Evolutionary conservation across 2,113 vertebrate species (phyloP).

Genomic region (Pseudorasbora parva): DNA sequence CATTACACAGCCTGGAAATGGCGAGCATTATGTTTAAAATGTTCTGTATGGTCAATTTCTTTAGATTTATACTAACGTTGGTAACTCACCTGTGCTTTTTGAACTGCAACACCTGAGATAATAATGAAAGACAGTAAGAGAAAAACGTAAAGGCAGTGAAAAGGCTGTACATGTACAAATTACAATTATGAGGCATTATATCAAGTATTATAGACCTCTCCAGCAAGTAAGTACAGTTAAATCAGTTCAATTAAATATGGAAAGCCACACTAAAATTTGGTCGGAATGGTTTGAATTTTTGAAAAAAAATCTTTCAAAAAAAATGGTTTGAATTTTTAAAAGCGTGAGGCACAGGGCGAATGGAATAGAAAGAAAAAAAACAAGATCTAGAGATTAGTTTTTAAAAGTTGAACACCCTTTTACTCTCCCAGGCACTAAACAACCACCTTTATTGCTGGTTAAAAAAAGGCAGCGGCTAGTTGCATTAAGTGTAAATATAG

Average conservation of each 20-base stretch:
- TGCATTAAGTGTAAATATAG: no score
- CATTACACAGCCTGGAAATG: background rate
- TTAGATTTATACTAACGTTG: background rate
- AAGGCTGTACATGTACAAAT: background rate
- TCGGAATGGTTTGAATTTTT: no score
- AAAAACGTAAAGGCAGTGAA: background rate
- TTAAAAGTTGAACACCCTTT: no score
- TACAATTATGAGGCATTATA: background rate
- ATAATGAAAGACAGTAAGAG: slow-evolving; percentile 35
- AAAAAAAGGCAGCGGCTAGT: no score
- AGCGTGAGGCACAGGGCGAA: no score
- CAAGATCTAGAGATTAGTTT: no score
- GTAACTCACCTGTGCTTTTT: slow-evolving; percentile 84
- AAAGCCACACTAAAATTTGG: background rate
- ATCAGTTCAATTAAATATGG: background rate
- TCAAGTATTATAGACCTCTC: background rate
- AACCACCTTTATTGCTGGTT: no score
- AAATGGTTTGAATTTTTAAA: no score
- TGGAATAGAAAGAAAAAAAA: no score
- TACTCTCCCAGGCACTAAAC: no score
- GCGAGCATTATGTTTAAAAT: background rate
- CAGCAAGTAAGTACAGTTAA: background rate
- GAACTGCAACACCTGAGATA: slow-evolving; percentile 82
- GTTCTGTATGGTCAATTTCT: background rate
- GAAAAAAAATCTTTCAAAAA: no score